Conservation (phyloP, 2,888 invertebrate genomes). For the Entomobrya multifasciata region DNA sequence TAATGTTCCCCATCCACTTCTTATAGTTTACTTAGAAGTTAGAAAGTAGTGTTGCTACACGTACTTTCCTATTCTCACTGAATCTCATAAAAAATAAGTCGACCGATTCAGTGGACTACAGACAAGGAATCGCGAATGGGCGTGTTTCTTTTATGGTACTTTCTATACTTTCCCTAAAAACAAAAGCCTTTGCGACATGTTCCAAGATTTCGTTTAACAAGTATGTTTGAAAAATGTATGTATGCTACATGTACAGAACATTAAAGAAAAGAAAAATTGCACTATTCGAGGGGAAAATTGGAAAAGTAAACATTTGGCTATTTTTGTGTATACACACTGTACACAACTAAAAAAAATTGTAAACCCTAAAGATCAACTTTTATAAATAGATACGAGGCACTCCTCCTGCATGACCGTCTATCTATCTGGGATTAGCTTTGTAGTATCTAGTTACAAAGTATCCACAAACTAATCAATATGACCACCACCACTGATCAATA, state of each 20-base stretch:
- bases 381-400: not conserved
- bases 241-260: not conserved
- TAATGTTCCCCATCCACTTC: not conserved
- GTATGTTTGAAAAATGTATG: too few species aligned
- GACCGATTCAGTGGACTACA: too few species aligned
- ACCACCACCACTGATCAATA: constrained; percentile 24
- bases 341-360: not conserved
- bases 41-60: too few species aligned
- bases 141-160: not conserved
- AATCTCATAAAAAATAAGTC: too few species aligned
- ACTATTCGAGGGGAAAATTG: not conserved
- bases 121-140: constrained; percentile 11
- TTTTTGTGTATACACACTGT: not conserved
- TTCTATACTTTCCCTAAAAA: not conserved
- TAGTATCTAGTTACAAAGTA: constrained; percentile 17
- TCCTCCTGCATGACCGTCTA: not conserved
- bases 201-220: constrained; percentile 5
- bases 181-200: not conserved
- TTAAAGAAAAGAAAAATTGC: constrained; percentile 13
- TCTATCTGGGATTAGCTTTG: constrained; percentile 14
- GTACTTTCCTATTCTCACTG: not conserved
- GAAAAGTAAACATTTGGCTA: not conserved
- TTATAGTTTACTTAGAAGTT: too few species aligned
- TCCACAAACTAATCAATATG: constrained; percentile 30
- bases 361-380: too few species aligned